phyloP scores from a whole-genome alignment of 2,113 vertebrate genomes.

The Dromas ardeola region DNA sequence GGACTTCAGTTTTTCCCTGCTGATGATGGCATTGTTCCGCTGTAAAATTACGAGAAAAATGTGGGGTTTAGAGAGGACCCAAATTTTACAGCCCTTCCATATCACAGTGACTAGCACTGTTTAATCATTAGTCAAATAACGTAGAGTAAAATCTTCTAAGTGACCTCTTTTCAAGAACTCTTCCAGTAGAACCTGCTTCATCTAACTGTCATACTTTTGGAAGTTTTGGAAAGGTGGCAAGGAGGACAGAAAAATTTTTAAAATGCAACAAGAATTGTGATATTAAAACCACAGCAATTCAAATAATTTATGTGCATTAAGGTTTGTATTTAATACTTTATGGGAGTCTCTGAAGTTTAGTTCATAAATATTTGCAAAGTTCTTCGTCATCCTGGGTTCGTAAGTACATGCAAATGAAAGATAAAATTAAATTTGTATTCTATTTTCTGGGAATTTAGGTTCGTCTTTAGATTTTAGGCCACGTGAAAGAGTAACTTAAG shows the following conservation, averaged over 20 bases:
- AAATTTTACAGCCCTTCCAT: neutral
- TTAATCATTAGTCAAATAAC: neutral
- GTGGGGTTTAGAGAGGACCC: neutral
- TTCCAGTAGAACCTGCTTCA: too few species aligned
- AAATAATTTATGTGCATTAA: neutral
- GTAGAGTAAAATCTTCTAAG: neutral
- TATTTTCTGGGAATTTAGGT: neutral
- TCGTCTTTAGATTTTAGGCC: neutral
- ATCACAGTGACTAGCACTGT: neutral
- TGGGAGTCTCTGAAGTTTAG: neutral
- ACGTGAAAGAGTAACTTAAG: neutral
- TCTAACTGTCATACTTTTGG: too few species aligned
- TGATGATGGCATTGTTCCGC: neutral
- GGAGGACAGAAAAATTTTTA: too few species aligned
- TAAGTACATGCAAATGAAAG: neutral
- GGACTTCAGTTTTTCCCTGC: neutral
- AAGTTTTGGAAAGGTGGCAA: too few species aligned
- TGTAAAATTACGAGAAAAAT: neutral
- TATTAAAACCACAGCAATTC: neutral
- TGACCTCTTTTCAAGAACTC: too few species aligned
- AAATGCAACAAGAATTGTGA: neutral
- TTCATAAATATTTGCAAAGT: neutral
- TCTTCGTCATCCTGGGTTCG: neutral
- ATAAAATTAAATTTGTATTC: neutral
- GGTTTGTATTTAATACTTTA: neutral